phyloP scores from a whole-genome alignment of 1,140 invertebrate genomes.

The Teleogryllus occipitalis region DNA sequence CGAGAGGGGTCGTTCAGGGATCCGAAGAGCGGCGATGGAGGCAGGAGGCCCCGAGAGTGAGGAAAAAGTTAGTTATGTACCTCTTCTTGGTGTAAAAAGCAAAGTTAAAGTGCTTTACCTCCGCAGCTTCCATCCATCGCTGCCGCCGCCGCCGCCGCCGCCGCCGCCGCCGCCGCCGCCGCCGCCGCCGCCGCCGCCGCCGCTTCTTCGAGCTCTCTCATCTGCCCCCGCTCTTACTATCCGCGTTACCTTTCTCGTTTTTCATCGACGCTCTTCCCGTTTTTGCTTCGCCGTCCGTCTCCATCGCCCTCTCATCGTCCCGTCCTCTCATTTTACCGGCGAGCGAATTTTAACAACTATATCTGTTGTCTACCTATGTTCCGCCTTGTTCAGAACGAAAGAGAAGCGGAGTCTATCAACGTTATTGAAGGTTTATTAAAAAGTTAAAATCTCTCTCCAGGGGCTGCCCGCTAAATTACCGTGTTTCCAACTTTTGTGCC shows the following conservation, averaged over 20 bases:
- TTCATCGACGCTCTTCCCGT: not conserved
- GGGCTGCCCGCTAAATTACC: not conserved
- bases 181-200: too few relatives aligned
- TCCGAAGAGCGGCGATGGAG: not conserved
- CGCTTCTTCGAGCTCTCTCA: not conserved
- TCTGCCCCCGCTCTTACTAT: not conserved
- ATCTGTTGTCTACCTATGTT: not conserved
- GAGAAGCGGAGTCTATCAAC: not conserved
- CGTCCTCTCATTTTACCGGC: not conserved
- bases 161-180: too few relatives aligned
- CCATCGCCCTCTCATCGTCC: not conserved
- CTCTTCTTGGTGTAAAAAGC: not conserved
- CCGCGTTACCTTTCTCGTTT: not conserved
- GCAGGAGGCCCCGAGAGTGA: too few relatives aligned
- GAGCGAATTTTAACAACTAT: not conserved
- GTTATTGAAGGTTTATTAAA: slow-evolving; percentile 6
- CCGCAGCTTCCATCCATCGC: not conserved
- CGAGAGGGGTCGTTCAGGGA: not conserved
- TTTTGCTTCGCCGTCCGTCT: too few relatives aligned
- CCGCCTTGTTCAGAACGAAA: not conserved
- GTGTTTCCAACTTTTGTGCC: not conserved
- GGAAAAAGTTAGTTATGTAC: not conserved
- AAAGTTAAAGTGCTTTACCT: not conserved
- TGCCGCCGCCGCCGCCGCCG: not conserved
- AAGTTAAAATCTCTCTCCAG: not conserved